phyloP scores from a whole-genome alignment of 2,113 vertebrate species.

The Pluvianellus socialis region DNA sequence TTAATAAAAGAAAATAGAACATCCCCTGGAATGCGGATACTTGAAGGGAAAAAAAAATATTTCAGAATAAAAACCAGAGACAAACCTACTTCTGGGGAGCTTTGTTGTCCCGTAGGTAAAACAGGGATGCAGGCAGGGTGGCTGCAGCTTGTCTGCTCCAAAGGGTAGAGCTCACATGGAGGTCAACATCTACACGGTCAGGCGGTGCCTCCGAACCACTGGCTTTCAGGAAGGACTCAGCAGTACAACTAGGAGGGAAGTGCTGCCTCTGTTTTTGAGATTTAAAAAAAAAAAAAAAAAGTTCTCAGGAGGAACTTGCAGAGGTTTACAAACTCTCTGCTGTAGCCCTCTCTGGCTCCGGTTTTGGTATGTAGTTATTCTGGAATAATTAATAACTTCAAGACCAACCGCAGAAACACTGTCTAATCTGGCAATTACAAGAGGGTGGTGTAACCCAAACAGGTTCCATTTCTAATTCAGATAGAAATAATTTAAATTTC shows the following conservation, averaged over 20 bases:
- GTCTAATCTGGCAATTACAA: neutral
- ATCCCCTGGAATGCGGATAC: neutral
- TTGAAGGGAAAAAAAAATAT: neutral
- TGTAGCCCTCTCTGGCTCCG: neutral
- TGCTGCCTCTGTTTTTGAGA: neutral
- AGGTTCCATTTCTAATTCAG: neutral
- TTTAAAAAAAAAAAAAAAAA: neutral
- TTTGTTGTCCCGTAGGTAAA: neutral
- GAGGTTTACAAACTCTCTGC: neutral
- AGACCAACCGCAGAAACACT: neutral
- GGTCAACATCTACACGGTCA: neutral
- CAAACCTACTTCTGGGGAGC: neutral
- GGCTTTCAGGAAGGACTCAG: neutral
- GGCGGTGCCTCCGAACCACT: neutral
- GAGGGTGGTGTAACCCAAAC: neutral
- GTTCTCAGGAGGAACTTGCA: neutral
- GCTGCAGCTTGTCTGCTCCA: rapidly evolving
- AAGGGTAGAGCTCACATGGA: neutral
- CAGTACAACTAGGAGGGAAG: neutral
- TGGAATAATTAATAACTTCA: neutral
- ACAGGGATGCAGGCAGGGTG: neutral
- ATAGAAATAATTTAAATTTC: neutral
- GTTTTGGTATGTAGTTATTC: neutral
- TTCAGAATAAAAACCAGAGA: neutral
- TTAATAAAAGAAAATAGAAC: neutral